Evolutionary conservation across 2,113 vertebrate species (phyloP).

Genomic region (Diphyllodes magnificus): DNA sequence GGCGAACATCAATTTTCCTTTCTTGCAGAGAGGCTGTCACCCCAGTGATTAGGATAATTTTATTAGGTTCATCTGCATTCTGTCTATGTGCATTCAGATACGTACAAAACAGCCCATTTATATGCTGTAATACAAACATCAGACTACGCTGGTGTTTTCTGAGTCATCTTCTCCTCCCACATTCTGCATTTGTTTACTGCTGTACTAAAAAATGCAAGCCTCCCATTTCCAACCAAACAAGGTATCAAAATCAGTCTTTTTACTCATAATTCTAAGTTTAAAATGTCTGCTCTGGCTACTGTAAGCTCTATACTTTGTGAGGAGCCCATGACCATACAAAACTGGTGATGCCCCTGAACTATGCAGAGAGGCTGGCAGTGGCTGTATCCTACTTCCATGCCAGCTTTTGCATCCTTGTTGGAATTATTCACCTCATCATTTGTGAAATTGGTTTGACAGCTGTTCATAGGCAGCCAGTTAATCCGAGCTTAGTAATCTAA

Average conservation of each 20-base stretch:
- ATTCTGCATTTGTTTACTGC: not conserved
- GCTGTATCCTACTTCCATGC: not conserved
- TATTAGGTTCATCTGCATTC: not conserved
- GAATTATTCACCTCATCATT: not conserved
- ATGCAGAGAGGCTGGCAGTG: not conserved
- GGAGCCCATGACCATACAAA: not conserved
- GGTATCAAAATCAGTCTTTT: not conserved
- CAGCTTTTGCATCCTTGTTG: not conserved
- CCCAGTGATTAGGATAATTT: not conserved
- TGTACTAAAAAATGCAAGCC: not conserved
- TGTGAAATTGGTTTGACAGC: not conserved
- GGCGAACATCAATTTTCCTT: not conserved
- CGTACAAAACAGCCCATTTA: not conserved
- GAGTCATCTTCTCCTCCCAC: not conserved
- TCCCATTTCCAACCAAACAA: not conserved
- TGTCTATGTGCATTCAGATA: not conserved
- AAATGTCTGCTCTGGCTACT: not conserved
- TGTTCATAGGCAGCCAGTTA: not conserved
- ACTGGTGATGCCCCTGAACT: not conserved
- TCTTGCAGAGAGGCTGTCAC: not conserved
- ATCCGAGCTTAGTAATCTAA: not conserved
- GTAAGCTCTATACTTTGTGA: not conserved
- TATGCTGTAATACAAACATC: not conserved
- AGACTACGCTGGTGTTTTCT: not conserved
- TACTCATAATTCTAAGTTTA: not conserved